phyloP scores from a whole-genome alignment of 2,113 vertebrate species.

The Pluvialis apricaria region DNA sequence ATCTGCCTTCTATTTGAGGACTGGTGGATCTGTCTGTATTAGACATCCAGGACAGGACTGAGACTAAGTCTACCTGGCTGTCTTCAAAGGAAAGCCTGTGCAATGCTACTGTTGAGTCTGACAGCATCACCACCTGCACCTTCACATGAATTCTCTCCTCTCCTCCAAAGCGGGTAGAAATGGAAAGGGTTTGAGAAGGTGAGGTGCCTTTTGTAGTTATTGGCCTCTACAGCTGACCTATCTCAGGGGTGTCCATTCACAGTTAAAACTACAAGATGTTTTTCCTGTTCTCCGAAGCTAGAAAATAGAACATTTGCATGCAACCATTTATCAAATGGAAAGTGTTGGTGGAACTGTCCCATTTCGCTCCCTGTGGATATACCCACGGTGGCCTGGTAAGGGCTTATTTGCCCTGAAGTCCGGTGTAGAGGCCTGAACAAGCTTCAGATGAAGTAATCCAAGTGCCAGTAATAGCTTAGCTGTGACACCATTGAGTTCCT shows the following conservation, averaged over 20 bases:
- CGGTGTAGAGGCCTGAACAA: background rate
- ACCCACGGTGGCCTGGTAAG: background rate
- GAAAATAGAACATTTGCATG: background rate
- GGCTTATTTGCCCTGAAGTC: background rate
- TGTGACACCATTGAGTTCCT: background rate
- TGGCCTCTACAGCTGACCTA: background rate
- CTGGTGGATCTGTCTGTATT: background rate
- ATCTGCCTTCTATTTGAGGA: background rate
- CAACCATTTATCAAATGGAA: background rate
- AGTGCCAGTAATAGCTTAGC: background rate
- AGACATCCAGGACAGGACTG: background rate
- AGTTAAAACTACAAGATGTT: background rate
- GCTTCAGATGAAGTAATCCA: background rate
- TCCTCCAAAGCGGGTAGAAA: background rate
- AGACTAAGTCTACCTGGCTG: background rate
- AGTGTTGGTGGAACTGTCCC: background rate
- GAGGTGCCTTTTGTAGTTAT: background rate
- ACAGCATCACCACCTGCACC: background rate
- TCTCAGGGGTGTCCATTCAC: background rate
- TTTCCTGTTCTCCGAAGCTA: background rate
- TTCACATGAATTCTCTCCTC: background rate
- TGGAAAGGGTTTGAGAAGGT: background rate
- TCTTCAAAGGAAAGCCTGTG: background rate
- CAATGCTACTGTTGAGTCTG: background rate
- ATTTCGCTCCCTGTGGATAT: background rate